Evolutionary conservation across 2,888 invertebrate genomes (phyloP), one percentile per base, ranked within the genome.

Genomic region (Apomyelois bistriatella): DNA sequence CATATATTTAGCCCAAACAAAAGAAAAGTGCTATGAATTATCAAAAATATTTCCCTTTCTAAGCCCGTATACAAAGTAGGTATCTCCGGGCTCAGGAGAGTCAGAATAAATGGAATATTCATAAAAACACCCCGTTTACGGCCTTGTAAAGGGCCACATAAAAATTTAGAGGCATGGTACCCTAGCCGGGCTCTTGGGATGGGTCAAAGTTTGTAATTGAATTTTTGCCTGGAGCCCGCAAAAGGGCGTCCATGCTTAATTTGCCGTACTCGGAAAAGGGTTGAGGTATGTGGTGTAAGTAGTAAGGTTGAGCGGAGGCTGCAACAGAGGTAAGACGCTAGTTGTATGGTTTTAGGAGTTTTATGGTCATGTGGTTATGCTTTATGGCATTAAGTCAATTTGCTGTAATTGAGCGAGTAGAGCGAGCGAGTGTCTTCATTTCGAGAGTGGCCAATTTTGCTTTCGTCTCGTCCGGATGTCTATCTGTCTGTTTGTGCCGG

Each of bases 191-290:
- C 88, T 86, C 88, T 76, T 87, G 88, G 88, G 87, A 89, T 85
- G 85, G 82, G 68, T 68, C 74, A 79, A 87, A 88, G 85, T 90
- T 86, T 76, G 87, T 89, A 90, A 90, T 90, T 90, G 89, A 90
- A 90, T 90, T 90, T 88, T 89, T 85, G 88, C 88, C 87, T 84
- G 76, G 73, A 84, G 87, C 88, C 83, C 88, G 84, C 89, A 87
- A 83, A 46, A 86, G 89, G 89, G 86, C 79, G 70, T 73, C 74
- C 79, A 79, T 86, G 88, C 85, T 83, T 89, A 89, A 90, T 89
- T 88, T 86, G 81, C 79, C 80, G 79, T 70, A 79, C 79, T 74
- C 83, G 65, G 70, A 76, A 83, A 87, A 87, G 86, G 89, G 85
- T 86, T 85, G 2, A 64, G 65, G 46, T 36, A 57, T 42, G 35